Conservation (phyloP, 2,113 vertebrate genomes). For the Apus apus region DNA sequence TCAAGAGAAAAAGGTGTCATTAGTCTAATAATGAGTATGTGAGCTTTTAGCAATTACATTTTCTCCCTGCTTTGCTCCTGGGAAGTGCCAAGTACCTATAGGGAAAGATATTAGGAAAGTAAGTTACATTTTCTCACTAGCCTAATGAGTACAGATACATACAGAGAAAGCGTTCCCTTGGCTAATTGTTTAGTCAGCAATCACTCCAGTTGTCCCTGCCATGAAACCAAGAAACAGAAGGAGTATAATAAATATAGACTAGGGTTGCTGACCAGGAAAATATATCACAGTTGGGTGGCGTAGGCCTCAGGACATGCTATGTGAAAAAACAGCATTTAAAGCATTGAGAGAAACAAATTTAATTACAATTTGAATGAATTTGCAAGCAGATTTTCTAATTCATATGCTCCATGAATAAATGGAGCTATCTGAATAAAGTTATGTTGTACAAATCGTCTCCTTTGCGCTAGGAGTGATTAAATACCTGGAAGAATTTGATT, state of each 20-base stretch:
- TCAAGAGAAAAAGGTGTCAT: slow-evolving; percentile 27
- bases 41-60: slow-evolving; percentile 41
- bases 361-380: slow-evolving; percentile 9
- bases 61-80: slow-evolving; percentile 11
- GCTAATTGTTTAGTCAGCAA: slow-evolving; percentile 54
- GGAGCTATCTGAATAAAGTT: neutral
- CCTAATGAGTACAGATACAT: slow-evolving; percentile 5
- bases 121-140: slow-evolving; percentile 29
- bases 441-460: neutral
- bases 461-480: neutral
- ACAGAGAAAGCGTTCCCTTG: neutral
- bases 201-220: slow-evolving; percentile 20
- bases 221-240: slow-evolving; percentile 36
- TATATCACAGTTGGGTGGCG: neutral
- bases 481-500: neutral
- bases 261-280: neutral
- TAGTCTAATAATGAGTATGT: slow-evolving; percentile 21
- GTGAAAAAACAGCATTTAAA: neutral
- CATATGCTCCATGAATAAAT: neutral
- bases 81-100: slow-evolving; percentile 23
- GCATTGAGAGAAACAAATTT: neutral
- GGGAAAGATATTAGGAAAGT: slow-evolving; percentile 25
- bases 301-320: neutral
- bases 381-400: neutral
- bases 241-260: neutral